Evolutionary conservation across 2,888 invertebrate species (phyloP), one percentile per base, ranked within the genome.

Genomic region (Hypsopygia costalis): DNA sequence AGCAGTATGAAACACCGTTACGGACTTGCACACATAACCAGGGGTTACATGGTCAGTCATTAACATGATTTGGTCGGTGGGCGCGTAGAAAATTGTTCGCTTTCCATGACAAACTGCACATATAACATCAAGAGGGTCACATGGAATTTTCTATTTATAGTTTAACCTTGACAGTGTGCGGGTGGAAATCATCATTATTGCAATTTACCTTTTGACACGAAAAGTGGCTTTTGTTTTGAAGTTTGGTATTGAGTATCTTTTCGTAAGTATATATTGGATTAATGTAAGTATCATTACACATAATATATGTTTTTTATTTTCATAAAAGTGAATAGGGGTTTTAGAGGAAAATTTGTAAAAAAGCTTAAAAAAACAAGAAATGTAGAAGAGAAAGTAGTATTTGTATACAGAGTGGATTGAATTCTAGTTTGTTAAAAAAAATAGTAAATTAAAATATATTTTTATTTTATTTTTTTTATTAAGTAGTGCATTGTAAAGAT

Each of bases 1-100:
- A 39, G 25, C 11, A 25, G 36, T 35, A 34, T 46, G 46, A 50
- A 41, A 46, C 46, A 30, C 40, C 63, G 78, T 77, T 65, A 78
- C 58, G 77, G 69, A 43, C 44, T 38, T 60, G 67, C 57, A 52
- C 66, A 57, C 63, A 63, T 63, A 59, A 44, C 47, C 44, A 51
- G 39, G 30, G 34, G 33, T 49, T 37, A 40, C 46, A 53, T 55
- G 50, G 62, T 55, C 65, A 60, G 56, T 65, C 71, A 86, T 86
- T 86, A 81, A 70, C 76, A 70, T 68, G 78, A 73, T 81, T 80
- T 78, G 80, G 68, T 81, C 49, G 46, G 64, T 76, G 76, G 51
- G 50, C 69, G 64, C 67, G 61, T 68, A 66, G 80, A 79, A 79
- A 81, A 81, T 73, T 46, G 61, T 57, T 61, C 56, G 77, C 76